Percentiles rank a stretch among this genome's conserved stretches.
phyloP scores from a whole-genome alignment of 2,888 invertebrate genomes.

The Ectobius pallidus region DNA sequence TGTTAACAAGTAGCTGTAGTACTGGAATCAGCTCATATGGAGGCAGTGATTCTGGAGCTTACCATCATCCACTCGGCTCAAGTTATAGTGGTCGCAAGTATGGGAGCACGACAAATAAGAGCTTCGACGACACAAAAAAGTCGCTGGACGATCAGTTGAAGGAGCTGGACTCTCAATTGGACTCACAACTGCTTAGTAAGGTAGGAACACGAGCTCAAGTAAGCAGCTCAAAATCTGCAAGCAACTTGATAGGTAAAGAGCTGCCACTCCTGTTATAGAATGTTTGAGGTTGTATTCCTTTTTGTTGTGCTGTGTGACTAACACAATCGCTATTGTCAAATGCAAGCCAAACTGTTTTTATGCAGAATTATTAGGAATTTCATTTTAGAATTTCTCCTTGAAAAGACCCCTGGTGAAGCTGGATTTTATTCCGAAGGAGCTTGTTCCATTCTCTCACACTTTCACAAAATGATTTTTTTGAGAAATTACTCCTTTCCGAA shows the following conservation, averaged over 20 bases:
- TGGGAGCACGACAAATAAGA: conserved; percentile 58
- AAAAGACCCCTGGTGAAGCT: too few species aligned
- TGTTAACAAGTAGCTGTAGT: conserved; percentile 58
- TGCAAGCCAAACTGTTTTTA: too few species aligned
- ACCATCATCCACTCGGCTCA: conserved; percentile 50
- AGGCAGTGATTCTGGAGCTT: conserved; percentile 60
- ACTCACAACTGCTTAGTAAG: conserved; percentile 70
- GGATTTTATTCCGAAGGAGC: too few species aligned
- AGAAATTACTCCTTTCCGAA: too few species aligned
- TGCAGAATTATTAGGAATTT: too few species aligned
- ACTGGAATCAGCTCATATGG: conserved; percentile 64
- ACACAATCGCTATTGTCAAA: too few species aligned
- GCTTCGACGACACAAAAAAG: conserved; percentile 76
- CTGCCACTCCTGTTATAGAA: neutral
- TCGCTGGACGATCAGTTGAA: conserved; percentile 81
- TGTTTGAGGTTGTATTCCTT: neutral
- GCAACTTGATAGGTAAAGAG: neutral
- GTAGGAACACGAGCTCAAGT: conserved; percentile 51
- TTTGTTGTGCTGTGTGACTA: too few species aligned
- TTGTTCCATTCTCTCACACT: too few species aligned
- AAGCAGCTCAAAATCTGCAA: neutral
- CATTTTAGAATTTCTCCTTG: too few species aligned
- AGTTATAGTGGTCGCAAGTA: conserved; percentile 49
- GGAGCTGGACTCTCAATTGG: conserved; percentile 79
- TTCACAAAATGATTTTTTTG: too few species aligned